Conservation (phyloP, 2,888 invertebrate species). For the Malachius bipustulatus region DNA sequence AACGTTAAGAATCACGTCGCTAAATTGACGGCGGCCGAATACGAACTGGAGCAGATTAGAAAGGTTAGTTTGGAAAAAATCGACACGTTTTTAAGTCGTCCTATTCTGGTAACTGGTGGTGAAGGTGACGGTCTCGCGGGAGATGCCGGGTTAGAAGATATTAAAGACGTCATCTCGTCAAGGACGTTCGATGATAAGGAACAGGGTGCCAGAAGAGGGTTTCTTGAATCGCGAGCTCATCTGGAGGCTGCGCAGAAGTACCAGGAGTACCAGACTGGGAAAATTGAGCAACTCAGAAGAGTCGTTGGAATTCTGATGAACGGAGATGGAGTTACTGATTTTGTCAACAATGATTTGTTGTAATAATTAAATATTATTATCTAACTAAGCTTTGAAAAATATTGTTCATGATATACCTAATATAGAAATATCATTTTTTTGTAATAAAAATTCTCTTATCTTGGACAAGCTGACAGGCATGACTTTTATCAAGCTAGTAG, state of each 20-base stretch:
- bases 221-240: conserved; percentile 17
- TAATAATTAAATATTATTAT: no score
- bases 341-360: no score
- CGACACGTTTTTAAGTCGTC: conserved; percentile 8
- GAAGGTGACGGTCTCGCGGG: conserved; percentile 7
- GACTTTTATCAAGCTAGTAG: no score
- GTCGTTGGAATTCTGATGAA: no score
- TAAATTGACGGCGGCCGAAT: conserved; percentile 9
- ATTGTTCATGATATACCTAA: no score
- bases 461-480: no score
- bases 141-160: conserved; percentile 11
- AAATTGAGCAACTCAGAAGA: conserved; percentile 14
- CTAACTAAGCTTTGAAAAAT: no score
- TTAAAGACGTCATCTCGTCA: conserved; percentile 12
- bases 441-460: no score
- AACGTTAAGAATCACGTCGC: conserved; percentile 8
- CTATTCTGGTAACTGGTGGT: no score
- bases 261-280: conserved; percentile 16
- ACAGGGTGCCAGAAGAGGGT: conserved; percentile 4
- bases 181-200: background rate
- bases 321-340: no score
- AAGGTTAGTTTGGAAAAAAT: conserved; percentile 9
- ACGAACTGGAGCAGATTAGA: conserved; percentile 10
- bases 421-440: no score
- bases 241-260: conserved; percentile 15